Percentiles rank a stretch among this genome's conserved stretches.
phyloP scores from a whole-genome alignment of 2,113 vertebrate species.

The Fulmarus glacialis region DNA sequence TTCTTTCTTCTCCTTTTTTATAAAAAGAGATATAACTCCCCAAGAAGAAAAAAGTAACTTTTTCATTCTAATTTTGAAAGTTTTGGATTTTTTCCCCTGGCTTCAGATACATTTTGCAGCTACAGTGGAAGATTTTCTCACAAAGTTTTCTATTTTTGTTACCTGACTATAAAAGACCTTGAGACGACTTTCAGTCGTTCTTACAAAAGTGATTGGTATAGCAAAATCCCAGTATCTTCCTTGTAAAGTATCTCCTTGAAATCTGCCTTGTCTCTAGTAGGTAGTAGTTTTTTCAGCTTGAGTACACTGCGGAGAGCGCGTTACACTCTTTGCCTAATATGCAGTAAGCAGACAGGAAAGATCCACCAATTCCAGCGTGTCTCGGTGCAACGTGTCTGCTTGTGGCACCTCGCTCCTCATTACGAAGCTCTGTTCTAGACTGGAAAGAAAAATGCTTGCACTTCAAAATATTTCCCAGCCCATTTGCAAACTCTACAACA shows the following conservation, averaged over 20 bases:
- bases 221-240: not conserved
- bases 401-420: not conserved
- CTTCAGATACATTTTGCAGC: slow-evolving; percentile 23
- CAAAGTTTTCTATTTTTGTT: slow-evolving; percentile 2
- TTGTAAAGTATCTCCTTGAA: slow-evolving; percentile 24
- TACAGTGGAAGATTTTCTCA: not conserved
- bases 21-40: not conserved
- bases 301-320: not conserved
- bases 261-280: not conserved
- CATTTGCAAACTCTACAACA: slow-evolving; percentile 14
- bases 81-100: fast-evolving
- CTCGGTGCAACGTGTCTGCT: not conserved
- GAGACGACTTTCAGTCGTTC: not conserved
- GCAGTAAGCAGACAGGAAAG: not conserved
- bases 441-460: slow-evolving; percentile 29
- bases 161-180: slow-evolving; percentile 39
- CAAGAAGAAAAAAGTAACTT: not conserved
- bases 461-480: slow-evolving; percentile 2
- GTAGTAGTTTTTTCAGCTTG: not conserved
- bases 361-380: not conserved
- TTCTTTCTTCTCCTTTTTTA: not conserved
- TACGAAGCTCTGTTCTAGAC: not conserved
- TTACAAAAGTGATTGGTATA: not conserved
- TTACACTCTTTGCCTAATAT: not conserved
- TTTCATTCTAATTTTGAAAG: slow-evolving; percentile 15